A percentile compares a stretch with the other conserved stretches of the same genome.
phyloP scores from a whole-genome alignment of 1,140 invertebrate species.

The Cecropterus lyciades region DNA sequence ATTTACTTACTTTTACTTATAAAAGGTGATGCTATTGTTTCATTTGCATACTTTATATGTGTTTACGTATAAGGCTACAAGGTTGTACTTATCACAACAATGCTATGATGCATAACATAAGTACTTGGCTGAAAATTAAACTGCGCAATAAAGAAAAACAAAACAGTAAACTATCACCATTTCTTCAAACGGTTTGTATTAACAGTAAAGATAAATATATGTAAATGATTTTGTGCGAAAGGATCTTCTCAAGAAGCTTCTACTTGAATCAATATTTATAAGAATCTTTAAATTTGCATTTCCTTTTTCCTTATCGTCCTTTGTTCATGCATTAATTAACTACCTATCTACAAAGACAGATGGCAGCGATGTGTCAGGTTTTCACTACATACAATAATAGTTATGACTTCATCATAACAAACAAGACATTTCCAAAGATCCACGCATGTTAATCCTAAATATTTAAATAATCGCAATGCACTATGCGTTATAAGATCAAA shows the following conservation, averaged over 20 bases:
- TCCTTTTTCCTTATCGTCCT: conserved; percentile 54
- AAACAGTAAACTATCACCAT: conserved; percentile 3
- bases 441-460: background rate
- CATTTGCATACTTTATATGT: conserved; percentile 12
- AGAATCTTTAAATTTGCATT: conserved; percentile 52
- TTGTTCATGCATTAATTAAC: conserved; percentile 42
- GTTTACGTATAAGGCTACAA: conserved; percentile 1
- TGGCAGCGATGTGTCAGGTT: conserved; percentile 16
- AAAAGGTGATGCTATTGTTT: conserved; percentile 9
- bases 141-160: conserved; percentile 7
- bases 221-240: background rate
- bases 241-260: conserved; percentile 3
- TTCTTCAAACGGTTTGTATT: background rate
- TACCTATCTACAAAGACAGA: conserved; percentile 41
- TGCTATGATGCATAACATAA: conserved; percentile 15
- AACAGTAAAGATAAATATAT: background rate
- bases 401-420: conserved; percentile 9
- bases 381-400: conserved; percentile 8
- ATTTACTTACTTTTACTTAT: background rate
- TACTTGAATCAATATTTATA: conserved; percentile 43
- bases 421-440: background rate
- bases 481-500: conserved; percentile 63
- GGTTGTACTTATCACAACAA: conserved; percentile 33
- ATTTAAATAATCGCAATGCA: conserved; percentile 13
- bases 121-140: conserved; percentile 1